Conservation (phyloP, 2,888 invertebrate species). For the Neoitamus cyanurus region DNA sequence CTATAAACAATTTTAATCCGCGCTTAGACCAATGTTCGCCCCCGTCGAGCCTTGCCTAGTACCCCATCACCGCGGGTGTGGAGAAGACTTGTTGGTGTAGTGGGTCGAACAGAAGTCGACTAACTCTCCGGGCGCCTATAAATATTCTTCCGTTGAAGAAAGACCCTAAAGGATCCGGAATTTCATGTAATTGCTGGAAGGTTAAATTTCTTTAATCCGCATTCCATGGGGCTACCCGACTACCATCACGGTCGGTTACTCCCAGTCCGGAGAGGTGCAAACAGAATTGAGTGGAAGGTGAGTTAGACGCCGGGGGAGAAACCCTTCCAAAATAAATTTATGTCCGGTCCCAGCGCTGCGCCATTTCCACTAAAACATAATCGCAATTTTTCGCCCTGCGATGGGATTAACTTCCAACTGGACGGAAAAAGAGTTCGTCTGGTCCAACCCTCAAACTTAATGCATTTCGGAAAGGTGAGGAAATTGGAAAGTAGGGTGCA, state of each 20-base stretch:
- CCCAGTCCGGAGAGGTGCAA: background rate
- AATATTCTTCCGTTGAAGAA: background rate
- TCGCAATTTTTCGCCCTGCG: background rate
- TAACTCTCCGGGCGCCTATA: constrained; percentile 15
- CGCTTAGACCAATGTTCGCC: background rate
- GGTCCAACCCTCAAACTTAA: background rate
- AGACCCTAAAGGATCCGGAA: background rate
- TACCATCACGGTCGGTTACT: background rate
- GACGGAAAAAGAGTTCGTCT: background rate
- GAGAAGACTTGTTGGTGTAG: background rate
- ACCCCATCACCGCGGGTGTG: background rate
- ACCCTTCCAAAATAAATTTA: background rate
- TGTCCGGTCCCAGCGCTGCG: background rate
- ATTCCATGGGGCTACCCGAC: background rate
- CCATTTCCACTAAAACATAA: background rate
- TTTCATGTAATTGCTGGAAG: constrained; percentile 11
- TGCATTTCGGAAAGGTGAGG: background rate
- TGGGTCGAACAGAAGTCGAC: background rate
- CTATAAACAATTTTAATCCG: constrained; percentile 20
- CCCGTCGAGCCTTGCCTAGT: background rate
- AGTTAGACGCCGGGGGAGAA: background rate
- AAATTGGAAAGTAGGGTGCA: background rate
- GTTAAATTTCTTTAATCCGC: constrained; percentile 25
- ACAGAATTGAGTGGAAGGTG: background rate
- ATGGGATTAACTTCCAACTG: background rate